Evolutionary conservation across 2,113 vertebrate species (phyloP).

Genomic region (Eolophus roseicapilla): DNA sequence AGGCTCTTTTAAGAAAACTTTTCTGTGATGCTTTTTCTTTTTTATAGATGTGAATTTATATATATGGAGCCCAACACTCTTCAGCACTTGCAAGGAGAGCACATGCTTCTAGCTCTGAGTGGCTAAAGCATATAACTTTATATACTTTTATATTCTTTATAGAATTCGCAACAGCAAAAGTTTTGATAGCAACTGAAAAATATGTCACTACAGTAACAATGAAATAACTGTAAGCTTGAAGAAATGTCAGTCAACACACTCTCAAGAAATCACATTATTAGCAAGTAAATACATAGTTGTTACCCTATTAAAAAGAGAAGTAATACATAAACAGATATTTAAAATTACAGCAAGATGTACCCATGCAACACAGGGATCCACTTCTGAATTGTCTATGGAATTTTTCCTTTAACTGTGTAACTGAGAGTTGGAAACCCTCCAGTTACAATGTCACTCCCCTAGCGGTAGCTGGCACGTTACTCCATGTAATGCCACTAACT

Average conservation of each 20-base stretch:
- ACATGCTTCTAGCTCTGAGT: not conserved
- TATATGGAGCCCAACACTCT: not conserved
- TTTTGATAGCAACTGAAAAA: not conserved
- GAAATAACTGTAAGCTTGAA: not conserved
- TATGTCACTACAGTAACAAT: not conserved
- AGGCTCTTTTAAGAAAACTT: not conserved
- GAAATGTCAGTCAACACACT: not conserved
- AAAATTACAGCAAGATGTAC: not conserved
- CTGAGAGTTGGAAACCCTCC: not conserved
- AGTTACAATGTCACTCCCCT: not conserved
- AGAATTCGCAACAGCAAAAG: not conserved
- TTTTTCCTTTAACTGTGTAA: not conserved
- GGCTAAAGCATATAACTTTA: not conserved
- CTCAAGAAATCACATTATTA: not conserved
- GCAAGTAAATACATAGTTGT: not conserved
- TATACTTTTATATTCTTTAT: too few relatives aligned
- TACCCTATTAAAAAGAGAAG: not conserved
- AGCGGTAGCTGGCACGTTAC: not conserved
- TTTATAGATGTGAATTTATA: not conserved
- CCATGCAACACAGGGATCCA: accelerated
- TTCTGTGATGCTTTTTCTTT: not conserved
- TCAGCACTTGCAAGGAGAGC: accelerated
- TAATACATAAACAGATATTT: not conserved
- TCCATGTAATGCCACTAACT: not conserved
- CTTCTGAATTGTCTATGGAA: not conserved